Evolutionary conservation across 2,113 vertebrate species (phyloP), one percentile per base, ranked within the genome.

Genomic region (Cariama cristata): DNA sequence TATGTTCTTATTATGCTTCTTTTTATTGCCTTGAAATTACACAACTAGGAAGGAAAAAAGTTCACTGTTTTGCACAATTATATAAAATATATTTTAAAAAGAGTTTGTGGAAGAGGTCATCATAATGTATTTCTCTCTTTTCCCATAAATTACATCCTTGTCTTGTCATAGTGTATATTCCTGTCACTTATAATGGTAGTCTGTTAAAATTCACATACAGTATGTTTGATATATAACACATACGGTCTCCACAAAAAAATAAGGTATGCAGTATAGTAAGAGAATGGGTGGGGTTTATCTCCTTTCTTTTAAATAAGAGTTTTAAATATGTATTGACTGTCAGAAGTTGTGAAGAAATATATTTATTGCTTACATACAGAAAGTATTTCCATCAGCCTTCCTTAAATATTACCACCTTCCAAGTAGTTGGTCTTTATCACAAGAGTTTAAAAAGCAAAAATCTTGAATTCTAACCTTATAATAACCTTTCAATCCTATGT

Each of bases 1-100:
- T 96, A 97, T 97, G 96, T 80, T 94, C 85, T 90, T 92, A 92
- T 94, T 96, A 92, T 74, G 85, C 58, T 92, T 94, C 80, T 91
- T 94, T 97, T 72, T 90, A 79, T 88, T 94, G 72, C 85, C 4
- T 4, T 88, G 59, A 92, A 93, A 95, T 88, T 88, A 79, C n/a
- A 76, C 27, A 90, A 73, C 55, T 45, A 73, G 21, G 42, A 87
- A 85, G 50, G 19, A 49, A 52, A 89, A 93, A 91, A 67, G 15
- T 56, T 93, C 60, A 62, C n/a, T 76, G 14, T 64, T 91, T 91
- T 55, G 5, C 62, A 79, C 32, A 40, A 56, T 60, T 64, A 59
- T 15, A 63, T 60, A 68, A 42, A 91, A 67, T 58, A 66, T 44
- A 26, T 17, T 45, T 28, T 4, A 4, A 8, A 42, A 68, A 62